A percentile compares a stretch with the other conserved stretches of the same genome.
Conservation (phyloP, 2,888 invertebrate species). For the Erpobdella octoculata region DNA sequence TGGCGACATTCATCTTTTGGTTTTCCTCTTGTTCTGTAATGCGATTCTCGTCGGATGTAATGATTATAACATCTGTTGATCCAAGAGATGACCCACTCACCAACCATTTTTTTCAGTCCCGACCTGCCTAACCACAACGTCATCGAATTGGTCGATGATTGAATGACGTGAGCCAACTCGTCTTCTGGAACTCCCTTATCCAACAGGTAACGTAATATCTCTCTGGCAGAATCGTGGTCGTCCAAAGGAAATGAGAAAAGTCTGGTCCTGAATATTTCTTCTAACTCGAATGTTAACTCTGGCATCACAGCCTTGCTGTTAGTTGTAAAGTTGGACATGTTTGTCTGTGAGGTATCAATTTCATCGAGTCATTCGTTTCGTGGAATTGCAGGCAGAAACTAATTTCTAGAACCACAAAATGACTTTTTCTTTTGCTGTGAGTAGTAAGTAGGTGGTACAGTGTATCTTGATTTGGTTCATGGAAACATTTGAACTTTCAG, state of each 20-base stretch:
- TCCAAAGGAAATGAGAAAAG: conserved; percentile 38
- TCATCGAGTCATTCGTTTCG: no score
- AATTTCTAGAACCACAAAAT: no score
- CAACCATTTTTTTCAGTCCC: conserved; percentile 37
- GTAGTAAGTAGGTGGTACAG: no score
- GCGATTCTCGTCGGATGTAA: conserved; percentile 29
- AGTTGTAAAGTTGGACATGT: no score
- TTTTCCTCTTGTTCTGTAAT: conserved; percentile 1
- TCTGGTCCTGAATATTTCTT: conserved; percentile 37
- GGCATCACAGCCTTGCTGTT: conserved; percentile 5
- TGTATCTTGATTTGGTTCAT: no score
- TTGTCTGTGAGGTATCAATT: no score
- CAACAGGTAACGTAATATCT: conserved; percentile 34
- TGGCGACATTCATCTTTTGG: background rate
- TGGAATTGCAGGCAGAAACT: no score
- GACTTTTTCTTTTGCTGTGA: no score
- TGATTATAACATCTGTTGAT: conserved; percentile 36
- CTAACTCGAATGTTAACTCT: conserved; percentile 38
- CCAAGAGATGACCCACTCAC: conserved; percentile 38
- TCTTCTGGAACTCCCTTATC: conserved; percentile 35
- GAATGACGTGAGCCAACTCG: conserved; percentile 37
- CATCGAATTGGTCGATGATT: conserved; percentile 35
- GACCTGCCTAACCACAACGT: conserved; percentile 34
- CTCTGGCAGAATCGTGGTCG: conserved; percentile 36
- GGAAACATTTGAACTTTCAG: no score